Evolutionary conservation across 2,888 invertebrate genomes (phyloP).

Genomic region (Chirona hameri): DNA sequence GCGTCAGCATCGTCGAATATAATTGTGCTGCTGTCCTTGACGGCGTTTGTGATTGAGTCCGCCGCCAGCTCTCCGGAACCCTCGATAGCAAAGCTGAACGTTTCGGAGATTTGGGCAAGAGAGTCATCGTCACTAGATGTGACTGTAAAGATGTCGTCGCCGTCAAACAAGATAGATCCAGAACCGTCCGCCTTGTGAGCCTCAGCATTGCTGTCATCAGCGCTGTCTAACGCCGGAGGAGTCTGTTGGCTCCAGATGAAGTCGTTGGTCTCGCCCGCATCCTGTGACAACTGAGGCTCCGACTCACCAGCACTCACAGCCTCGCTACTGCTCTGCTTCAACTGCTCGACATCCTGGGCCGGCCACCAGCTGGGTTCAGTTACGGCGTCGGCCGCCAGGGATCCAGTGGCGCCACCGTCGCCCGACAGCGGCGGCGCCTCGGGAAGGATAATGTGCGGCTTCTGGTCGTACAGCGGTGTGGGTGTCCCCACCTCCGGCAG

Average conservation of each 20-base stretch:
- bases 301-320: too few relatives aligned
- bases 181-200: not conserved
- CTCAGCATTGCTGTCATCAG: not conserved
- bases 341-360: not conserved
- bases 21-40: too few relatives aligned
- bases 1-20: too few relatives aligned
- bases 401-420: not conserved
- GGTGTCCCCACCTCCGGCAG: not conserved
- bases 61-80: not conserved
- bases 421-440: not conserved
- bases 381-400: not conserved
- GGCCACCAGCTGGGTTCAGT: too few relatives aligned
- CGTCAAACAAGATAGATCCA: not conserved
- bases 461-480: not conserved
- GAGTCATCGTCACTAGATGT: not conserved
- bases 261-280: too few relatives aligned
- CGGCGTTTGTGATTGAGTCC: too few relatives aligned
- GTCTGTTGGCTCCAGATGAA: too few relatives aligned
- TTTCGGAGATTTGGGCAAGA: too few relatives aligned
- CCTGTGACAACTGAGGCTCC: too few relatives aligned
- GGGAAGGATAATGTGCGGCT: slow-evolving; percentile 6
- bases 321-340: not conserved
- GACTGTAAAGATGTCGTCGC: not conserved
- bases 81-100: not conserved
- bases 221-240: not conserved